A percentile compares a stretch with the other conserved stretches of the same genome.
Evolutionary conservation across 2,797 vertebrate genomes (phyloP).

Genomic region (Macropus fuliginosus): DNA sequence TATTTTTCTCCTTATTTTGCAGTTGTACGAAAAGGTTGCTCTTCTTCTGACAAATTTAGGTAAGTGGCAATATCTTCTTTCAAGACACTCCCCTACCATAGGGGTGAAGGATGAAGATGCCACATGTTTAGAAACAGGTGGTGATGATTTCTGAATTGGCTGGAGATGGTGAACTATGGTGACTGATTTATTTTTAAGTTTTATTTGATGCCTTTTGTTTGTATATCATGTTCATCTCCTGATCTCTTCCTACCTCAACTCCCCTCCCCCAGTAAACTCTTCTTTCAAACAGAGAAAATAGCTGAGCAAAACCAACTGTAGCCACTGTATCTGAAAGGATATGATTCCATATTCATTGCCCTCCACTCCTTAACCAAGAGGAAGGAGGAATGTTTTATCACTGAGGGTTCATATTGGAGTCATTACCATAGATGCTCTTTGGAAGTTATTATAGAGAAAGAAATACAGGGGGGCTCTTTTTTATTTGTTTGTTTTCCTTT

Average conservation of each 20-base stretch:
- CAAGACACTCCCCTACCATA: background rate
- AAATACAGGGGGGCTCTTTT: background rate
- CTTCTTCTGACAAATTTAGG: constrained; percentile 96
- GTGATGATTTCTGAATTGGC: background rate
- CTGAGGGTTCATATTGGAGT: background rate
- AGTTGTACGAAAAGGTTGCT: constrained; percentile 97
- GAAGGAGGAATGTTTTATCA: background rate
- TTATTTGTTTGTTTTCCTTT: background rate
- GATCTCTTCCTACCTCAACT: background rate
- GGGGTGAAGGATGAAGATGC: background rate
- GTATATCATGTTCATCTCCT: background rate
- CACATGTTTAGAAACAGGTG: background rate
- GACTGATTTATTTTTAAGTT: background rate
- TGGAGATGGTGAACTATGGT: background rate
- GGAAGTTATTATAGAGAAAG: background rate
- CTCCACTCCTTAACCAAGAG: background rate
- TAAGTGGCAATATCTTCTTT: constrained; percentile 84
- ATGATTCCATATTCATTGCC: background rate
- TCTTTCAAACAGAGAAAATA: background rate
- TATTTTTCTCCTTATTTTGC: constrained; percentile 81
- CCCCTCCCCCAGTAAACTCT: background rate
- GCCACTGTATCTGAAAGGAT: background rate
- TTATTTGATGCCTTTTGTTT: background rate
- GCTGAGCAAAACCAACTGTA: background rate
- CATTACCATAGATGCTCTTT: background rate